These are phyloP conservation scores for Caenorhabditis plicata DNA, from an alignment of 2,888 invertebrate species.

Conservation along the genomic window DNA sequence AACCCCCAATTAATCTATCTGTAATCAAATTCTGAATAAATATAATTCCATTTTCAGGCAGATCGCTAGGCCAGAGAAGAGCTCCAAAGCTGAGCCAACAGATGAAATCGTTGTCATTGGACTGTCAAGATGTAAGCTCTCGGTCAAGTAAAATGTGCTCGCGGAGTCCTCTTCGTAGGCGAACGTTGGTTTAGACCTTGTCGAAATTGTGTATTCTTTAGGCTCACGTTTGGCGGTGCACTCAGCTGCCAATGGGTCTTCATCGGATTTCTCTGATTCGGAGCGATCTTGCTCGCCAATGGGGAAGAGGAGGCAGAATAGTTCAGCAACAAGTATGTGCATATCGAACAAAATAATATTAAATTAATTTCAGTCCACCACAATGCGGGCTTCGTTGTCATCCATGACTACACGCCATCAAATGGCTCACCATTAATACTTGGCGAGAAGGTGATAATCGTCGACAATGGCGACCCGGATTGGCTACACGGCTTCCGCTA, in stretches of 20 bases:
- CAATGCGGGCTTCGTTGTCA: constrained; percentile 52
- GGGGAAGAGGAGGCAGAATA: constrained; percentile 37
- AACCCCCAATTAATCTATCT: no score
- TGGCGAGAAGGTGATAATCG: constrained; percentile 58
- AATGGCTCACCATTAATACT: constrained; percentile 42
- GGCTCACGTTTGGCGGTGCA: constrained; percentile 2
- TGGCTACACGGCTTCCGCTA: constrained; percentile 63
- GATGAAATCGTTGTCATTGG: constrained; percentile 64
- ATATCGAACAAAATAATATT: neutral
- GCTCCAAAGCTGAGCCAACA: constrained; percentile 63
- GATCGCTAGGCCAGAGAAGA: constrained; percentile 47
- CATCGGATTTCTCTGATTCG: constrained; percentile 56
- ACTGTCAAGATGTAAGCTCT: constrained; percentile 63
- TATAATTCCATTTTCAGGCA: constrained; percentile 22
- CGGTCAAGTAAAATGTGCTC: constrained; percentile 35
- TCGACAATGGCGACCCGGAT: constrained; percentile 65
- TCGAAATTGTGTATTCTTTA: constrained; percentile 1
- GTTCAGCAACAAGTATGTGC: constrained; percentile 36
- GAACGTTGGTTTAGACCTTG: neutral
- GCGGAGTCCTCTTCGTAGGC: constrained; percentile 36
- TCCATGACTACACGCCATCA: constrained; percentile 58
- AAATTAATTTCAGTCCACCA: constrained; percentile 7
- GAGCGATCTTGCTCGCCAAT: constrained; percentile 48
- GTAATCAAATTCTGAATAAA: neutral
- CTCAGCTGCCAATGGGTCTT: constrained; percentile 41